Percentiles rank a stretch among this genome's conserved stretches.
phyloP scores from a whole-genome alignment of 2,797 vertebrate genomes.

The Argya squamiceps region DNA sequence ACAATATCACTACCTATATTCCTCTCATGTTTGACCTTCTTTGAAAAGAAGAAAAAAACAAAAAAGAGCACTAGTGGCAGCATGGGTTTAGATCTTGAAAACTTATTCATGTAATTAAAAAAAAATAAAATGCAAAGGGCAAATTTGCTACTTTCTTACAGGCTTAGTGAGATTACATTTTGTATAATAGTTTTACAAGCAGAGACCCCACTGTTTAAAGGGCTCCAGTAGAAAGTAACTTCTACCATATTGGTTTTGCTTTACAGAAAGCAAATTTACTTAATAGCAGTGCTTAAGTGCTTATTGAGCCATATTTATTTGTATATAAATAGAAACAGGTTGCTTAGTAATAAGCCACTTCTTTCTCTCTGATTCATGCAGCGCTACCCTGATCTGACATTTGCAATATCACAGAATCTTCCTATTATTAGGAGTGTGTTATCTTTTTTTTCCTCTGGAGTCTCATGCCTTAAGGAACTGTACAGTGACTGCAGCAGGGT shows the following conservation, averaged over 20 bases:
- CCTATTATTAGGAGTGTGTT: background rate
- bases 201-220: background rate
- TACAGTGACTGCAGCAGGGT: background rate
- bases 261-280: background rate
- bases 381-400: background rate
- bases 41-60: background rate
- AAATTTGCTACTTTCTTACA: background rate
- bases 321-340: constrained; percentile 48
- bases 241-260: background rate
- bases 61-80: background rate
- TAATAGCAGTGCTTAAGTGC: background rate
- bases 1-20: background rate
- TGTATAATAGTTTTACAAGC: background rate
- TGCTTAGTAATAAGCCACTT: constrained; percentile 34
- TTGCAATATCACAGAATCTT: background rate
- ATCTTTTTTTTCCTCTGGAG: background rate
- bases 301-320: constrained; percentile 24
- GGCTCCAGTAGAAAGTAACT: background rate
- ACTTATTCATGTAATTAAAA: background rate
- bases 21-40: background rate
- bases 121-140: background rate
- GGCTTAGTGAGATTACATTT: background rate
- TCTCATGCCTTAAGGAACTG: background rate
- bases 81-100: background rate
- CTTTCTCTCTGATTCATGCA: background rate